A percentile compares a stretch with the other conserved stretches of the same genome.
Conservation (phyloP, 2,888 invertebrate genomes). For the Sminthurinus aureus region DNA sequence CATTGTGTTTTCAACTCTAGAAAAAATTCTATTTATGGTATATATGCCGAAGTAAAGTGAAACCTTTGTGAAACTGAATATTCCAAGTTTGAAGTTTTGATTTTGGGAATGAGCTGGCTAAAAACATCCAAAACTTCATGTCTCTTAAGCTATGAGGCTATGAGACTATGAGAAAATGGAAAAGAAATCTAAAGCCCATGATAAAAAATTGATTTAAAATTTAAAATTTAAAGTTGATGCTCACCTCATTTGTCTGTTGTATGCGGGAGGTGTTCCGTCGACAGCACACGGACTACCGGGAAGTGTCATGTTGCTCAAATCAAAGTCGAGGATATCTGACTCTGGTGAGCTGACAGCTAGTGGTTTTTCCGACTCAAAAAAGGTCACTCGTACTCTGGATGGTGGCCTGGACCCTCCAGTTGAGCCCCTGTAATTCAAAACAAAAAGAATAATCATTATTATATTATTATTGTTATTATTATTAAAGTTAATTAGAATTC, state of each 20-base stretch:
- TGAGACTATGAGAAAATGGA: background rate
- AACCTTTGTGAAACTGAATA: too few relatives aligned
- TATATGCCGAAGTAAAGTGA: too few relatives aligned
- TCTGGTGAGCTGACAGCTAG: constrained; percentile 73
- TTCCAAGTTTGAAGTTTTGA: too few relatives aligned
- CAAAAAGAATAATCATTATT: constrained; percentile 8
- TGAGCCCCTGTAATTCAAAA: constrained; percentile 55
- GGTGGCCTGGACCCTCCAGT: constrained; percentile 60
- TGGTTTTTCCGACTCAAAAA: constrained; percentile 82
- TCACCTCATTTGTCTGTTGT: constrained; percentile 76
- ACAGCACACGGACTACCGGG: constrained; percentile 57
- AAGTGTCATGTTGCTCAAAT: constrained; percentile 59
- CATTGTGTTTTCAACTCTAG: too few relatives aligned
- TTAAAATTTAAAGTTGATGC: too few relatives aligned
- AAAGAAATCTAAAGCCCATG: too few relatives aligned
- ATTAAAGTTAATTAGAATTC: background rate
- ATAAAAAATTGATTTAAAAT: too few relatives aligned
- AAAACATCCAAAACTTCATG: too few relatives aligned
- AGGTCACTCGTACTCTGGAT: constrained; percentile 75
- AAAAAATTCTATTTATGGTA: too few relatives aligned
- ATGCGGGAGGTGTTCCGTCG: constrained; percentile 65
- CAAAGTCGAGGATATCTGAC: constrained; percentile 65
- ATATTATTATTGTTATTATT: constrained; percentile 11
- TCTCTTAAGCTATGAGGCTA: too few relatives aligned
- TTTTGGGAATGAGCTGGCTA: too few relatives aligned